Base-by-base conservation (phyloP, 2,888 invertebrate genomes). In the Melanchra persicariae region DNA sequence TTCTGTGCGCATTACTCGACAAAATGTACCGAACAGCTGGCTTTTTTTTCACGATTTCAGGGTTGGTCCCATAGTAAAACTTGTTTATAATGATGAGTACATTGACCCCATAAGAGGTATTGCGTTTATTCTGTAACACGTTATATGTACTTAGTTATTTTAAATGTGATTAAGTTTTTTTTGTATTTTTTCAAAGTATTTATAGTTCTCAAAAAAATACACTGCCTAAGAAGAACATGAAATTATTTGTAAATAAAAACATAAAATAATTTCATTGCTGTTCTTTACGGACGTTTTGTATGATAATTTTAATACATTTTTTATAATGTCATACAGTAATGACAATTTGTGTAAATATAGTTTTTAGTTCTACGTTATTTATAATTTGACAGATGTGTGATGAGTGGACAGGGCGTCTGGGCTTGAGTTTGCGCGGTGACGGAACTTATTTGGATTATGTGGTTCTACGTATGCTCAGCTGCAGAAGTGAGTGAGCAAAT, bases 281-380 rank as follows among this genome's bases (percentile, higher is more conserved):
- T 89, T 89, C 86, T 87, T 79, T 81, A 82, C 84, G 89, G 85
- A 89, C 87, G 87, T 89, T 89, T 89, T 91, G 91, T 88, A 89
- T 88, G 84, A 90, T 87, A 83, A 87, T 87, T 90, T 87, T 84
- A 85, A 83, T 83, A 85, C 65, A 82, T 88, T 88, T 91, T 88
- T 87, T 88, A 87, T 88, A 79, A 84, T 84, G 89, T 90, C 90
- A 87, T 90, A 84, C 81, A 52, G 34, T 43, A 86, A 90, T 93
- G 93, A 92, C 91, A 88, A 87, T 89, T 90, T 88, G 77, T 94
- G 94, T 95, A 95, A 91, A 95, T 95, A 94, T 94, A 93, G 90
- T 87, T 91, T 91, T 87, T 85, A 87, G 87, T 92, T 91, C 91
- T 92, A 92, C 92, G 90, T 89, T 91, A 91, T 88, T 85, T 86